Evolutionary conservation across 2,797 vertebrate species (phyloP), one percentile per base, ranked within the genome.

Genomic region (Alcedo quadribrachys): DNA sequence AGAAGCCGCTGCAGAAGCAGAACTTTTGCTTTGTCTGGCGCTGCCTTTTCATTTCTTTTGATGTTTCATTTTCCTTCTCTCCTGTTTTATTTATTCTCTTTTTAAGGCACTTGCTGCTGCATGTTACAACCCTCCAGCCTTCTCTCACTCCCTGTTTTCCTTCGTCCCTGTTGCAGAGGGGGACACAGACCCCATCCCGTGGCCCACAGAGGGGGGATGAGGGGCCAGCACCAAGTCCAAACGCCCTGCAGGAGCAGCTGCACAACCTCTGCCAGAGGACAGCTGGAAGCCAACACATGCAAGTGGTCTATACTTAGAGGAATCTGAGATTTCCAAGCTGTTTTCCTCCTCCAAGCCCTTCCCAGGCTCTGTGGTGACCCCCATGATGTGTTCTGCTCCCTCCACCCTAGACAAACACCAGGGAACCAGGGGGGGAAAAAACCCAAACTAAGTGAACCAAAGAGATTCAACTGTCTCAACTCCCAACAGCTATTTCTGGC

Each of bases 31-130:
- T 76, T 69, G 61, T 61, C 81, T 95, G 95, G 82, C 37, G 6
- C 54, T 62, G 92, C 35, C 54, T 71, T 92, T 84, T 92, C 88
- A 20, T 85, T 95, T 82, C 89, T 80, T 96, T 96, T 96, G 94
- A 97, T 96, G 95, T 94, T 85, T 58, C 66, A 19, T 94, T 87
- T 84, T 65, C 70, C 85, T 85, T 68, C 62, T 92, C 77, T 73
- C 78, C 43, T 48, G 51, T 70, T 96, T 95, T 89, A 96, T 93
- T 89, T 95, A 79, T 78, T 55, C 61, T 71, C 74, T 48, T 53
- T 43, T 62, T 30, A 45, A 77, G 66, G 57, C 35, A 15, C 15
- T 42, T 71, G 68, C 81, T 51, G 81, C 62, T 28, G 62, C 68
- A 35, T 27, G 2, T 40, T 30, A 3, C 45, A 83, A 12, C 35